A percentile compares a stretch with the other conserved stretches of the same genome.
Evolutionary conservation across 2,113 vertebrate genomes (phyloP).

Genomic region (Thunnus thynnus): DNA sequence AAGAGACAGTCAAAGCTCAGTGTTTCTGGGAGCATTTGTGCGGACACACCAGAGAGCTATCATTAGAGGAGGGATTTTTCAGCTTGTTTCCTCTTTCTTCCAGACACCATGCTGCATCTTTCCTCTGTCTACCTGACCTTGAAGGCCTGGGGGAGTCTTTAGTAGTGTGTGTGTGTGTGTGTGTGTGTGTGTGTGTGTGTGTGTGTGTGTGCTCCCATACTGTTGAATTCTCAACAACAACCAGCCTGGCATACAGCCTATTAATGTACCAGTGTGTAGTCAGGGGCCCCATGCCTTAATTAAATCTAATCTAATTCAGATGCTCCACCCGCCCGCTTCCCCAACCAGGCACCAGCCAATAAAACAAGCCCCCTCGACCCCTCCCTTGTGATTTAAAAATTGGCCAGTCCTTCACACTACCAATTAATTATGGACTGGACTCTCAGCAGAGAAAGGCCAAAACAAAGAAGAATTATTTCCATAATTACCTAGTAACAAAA

Average conservation of each 20-base stretch:
- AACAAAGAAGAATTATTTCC: conserved; percentile 77
- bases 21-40: background rate
- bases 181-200: conserved; percentile 27
- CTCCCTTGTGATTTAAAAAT: conserved; percentile 73
- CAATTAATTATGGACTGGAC: conserved; percentile 74
- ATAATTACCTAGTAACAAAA: conserved; percentile 75
- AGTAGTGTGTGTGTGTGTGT: conserved; percentile 28
- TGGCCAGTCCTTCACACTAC: conserved; percentile 68
- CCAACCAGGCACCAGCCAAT: conserved; percentile 68
- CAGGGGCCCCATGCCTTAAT: conserved; percentile 75
- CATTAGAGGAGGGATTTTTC: background rate
- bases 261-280: conserved; percentile 68
- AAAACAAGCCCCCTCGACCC: conserved; percentile 68
- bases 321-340: conserved; percentile 65
- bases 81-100: conserved; percentile 32
- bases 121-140: conserved; percentile 69
- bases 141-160: conserved; percentile 57
- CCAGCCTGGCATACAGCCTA: conserved; percentile 60
- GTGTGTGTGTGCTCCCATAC: conserved; percentile 39
- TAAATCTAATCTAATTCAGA: conserved; percentile 81
- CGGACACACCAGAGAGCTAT: conserved; percentile 1
- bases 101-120: conserved; percentile 48
- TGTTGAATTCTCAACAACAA: conserved; percentile 61
- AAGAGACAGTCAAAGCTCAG: background rate
- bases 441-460: conserved; percentile 60